These are phyloP conservation scores for Drosophila rufa DNA, from an alignment of 1,140 invertebrate species.

Conservation along the genomic window DNA sequence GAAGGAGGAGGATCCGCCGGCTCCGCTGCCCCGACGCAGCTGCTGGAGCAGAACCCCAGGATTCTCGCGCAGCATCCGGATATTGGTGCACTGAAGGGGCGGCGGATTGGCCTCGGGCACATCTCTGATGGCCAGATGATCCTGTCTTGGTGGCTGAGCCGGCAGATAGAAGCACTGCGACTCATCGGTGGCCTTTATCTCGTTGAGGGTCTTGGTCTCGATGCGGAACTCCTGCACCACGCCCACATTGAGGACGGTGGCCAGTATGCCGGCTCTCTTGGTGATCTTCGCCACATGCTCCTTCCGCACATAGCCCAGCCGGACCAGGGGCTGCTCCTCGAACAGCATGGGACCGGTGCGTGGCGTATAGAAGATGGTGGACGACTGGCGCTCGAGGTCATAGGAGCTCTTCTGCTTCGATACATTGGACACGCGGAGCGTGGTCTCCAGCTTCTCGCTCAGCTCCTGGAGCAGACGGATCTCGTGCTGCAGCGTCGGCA, in stretches of 20 bases:
- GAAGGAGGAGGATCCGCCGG: slow-evolving; percentile 19
- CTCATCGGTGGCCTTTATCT: slow-evolving; percentile 64
- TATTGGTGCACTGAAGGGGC: slow-evolving; percentile 56
- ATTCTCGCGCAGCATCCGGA: slow-evolving; percentile 63
- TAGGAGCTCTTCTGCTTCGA: neutral
- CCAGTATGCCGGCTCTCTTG: neutral
- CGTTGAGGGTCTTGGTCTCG: slow-evolving; percentile 60
- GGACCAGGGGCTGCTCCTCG: slow-evolving; percentile 19
- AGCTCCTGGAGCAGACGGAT: slow-evolving; percentile 64
- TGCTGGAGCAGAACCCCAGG: slow-evolving; percentile 58
- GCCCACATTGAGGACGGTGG: slow-evolving; percentile 19
- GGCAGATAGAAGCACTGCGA: slow-evolving; percentile 66
- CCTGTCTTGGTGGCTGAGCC: neutral
- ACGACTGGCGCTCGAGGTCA: neutral
- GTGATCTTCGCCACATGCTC: neutral
- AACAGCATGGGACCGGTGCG: slow-evolving; percentile 35
- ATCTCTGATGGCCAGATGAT: no score
- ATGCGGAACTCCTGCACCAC: slow-evolving; percentile 64
- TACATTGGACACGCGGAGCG: slow-evolving; percentile 9
- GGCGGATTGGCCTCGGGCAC: neutral
- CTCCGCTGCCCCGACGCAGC: slow-evolving; percentile 32
- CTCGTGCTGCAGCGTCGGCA: slow-evolving; percentile 68
- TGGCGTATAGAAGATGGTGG: slow-evolving; percentile 43
- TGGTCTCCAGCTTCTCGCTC: slow-evolving; percentile 67
- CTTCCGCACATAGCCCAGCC: neutral